phyloP scores from a whole-genome alignment of 2,888 invertebrate species.

The Drosophila paracracens region DNA sequence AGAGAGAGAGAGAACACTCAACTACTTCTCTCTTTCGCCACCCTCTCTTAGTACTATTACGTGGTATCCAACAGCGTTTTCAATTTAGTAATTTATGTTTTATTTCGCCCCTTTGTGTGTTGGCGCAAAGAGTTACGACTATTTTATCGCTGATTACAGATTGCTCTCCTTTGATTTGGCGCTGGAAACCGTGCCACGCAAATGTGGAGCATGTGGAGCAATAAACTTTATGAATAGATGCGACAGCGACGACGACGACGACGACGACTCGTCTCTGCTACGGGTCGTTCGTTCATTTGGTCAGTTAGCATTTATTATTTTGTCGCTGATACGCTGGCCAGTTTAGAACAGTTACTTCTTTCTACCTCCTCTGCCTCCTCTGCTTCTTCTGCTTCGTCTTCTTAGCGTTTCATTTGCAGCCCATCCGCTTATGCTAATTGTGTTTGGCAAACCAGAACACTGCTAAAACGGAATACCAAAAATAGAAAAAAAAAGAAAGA shows the following conservation, averaged over 20 bases:
- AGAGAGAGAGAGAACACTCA: not conserved
- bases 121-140: slow-evolving; percentile 22
- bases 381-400: not conserved
- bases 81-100: slow-evolving; percentile 60
- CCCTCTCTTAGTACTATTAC: not conserved
- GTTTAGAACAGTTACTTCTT: slow-evolving; percentile 26
- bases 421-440: slow-evolving; percentile 70
- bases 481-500: slow-evolving; percentile 1
- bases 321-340: slow-evolving; percentile 16
- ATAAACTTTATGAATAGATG: slow-evolving; percentile 56
- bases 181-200: slow-evolving; percentile 14
- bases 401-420: slow-evolving; percentile 45
- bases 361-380: not conserved
- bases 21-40: not conserved
- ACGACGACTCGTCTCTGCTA: not conserved
- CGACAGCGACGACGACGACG: not conserved
- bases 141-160: slow-evolving; percentile 55
- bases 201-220: slow-evolving; percentile 47
- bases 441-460: slow-evolving; percentile 58
- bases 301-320: not conserved
- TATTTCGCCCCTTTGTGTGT: slow-evolving; percentile 4
- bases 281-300: slow-evolving; percentile 28
- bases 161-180: slow-evolving; percentile 53
- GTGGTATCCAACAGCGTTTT: slow-evolving; percentile 8
- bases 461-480: slow-evolving; percentile 18